A percentile compares a stretch with the other conserved stretches of the same genome.
Conservation (phyloP, 1,140 invertebrate genomes). For the Rhynchophorus ferrugineus region DNA sequence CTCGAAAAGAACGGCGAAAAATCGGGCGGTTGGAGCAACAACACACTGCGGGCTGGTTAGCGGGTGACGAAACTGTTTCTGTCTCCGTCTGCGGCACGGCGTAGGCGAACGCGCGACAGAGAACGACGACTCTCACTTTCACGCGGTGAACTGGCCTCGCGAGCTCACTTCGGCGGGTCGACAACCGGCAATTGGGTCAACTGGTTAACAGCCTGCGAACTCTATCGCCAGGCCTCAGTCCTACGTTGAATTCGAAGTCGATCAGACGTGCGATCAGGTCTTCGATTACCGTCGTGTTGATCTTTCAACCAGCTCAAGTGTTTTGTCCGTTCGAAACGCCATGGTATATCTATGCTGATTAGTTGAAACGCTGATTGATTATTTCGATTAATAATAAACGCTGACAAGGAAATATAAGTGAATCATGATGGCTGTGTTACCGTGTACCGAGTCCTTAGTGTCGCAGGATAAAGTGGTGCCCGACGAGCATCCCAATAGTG, state of each 20-base stretch:
- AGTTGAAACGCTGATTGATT: background rate
- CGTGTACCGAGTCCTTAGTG: constrained; percentile 33
- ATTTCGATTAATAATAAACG: background rate
- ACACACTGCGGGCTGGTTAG: constrained; percentile 5
- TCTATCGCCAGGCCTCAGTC: constrained; percentile 42
- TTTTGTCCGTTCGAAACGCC: background rate
- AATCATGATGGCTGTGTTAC: constrained; percentile 40
- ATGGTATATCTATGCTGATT: background rate
- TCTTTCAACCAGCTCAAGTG: background rate
- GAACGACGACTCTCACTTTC: constrained; percentile 52
- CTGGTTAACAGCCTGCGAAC: constrained; percentile 45
- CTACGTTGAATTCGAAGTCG: constrained; percentile 34
- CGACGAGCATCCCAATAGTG: constrained; percentile 13
- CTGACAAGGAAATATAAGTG: constrained; percentile 5
- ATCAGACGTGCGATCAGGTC: constrained; percentile 28
- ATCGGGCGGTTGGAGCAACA: constrained; percentile 18
- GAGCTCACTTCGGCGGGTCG: constrained; percentile 44
- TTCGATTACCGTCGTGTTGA: constrained; percentile 1
- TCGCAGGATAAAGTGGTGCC: background rate
- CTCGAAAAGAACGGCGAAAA: constrained; percentile 10
- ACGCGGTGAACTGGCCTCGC: constrained; percentile 44
- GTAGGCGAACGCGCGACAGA: constrained; percentile 23
- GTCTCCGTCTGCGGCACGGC: constrained; percentile 19
- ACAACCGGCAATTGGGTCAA: constrained; percentile 60
- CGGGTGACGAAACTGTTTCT: constrained; percentile 29